Evolutionary conservation across 2,888 invertebrate species (phyloP).

Genomic region (Auanema sp.): DNA sequence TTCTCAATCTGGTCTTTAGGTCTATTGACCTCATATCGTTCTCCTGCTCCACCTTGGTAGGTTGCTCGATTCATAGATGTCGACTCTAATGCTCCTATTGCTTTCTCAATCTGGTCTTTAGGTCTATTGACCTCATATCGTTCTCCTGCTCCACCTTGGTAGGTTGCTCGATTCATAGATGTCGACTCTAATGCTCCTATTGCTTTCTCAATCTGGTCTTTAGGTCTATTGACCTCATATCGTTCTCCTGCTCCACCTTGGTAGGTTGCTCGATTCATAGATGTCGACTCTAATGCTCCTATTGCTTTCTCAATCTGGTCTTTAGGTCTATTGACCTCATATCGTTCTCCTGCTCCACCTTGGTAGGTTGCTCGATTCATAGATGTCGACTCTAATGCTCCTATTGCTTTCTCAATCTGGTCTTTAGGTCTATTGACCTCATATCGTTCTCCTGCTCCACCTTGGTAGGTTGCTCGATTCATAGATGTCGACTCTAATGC

Average conservation of each 20-base stretch:
- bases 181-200: conserved; percentile 2
- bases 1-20: conserved; percentile 7
- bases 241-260: conserved; percentile 7
- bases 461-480: conserved; percentile 4
- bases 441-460: conserved; percentile 6
- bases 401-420: conserved; percentile 2
- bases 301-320: conserved; percentile 8
- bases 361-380: conserved; percentile 1
- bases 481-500: not conserved
- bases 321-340: not conserved
- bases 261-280: conserved; percentile 1
- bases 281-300: not conserved
- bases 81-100: conserved; percentile 1
- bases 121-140: not conserved
- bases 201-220: conserved; percentile 3
- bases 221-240: conserved; percentile 4
- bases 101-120: conserved; percentile 8
- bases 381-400: not conserved
- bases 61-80: not conserved
- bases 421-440: conserved; percentile 4
- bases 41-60: conserved; percentile 2
- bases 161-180: not conserved
- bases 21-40: not conserved
- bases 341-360: conserved; percentile 8
- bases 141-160: conserved; percentile 4